phyloP scores from a whole-genome alignment of 2,797 vertebrate genomes.

The Syndactyla subalaris region DNA sequence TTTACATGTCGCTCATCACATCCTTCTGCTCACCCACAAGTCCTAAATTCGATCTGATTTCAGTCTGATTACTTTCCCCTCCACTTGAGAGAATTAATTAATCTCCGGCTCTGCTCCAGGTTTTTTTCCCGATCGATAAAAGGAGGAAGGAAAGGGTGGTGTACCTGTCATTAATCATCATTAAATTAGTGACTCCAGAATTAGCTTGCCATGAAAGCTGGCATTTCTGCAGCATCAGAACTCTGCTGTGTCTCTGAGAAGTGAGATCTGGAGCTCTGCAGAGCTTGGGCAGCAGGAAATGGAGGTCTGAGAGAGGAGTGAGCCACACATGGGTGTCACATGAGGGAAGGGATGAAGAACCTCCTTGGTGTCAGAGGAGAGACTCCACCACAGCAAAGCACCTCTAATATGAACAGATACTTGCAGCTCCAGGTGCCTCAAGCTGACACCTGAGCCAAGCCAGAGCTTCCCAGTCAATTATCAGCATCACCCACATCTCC shows the following conservation, averaged over 20 bases:
- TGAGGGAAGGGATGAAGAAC: not conserved
- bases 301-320: not conserved
- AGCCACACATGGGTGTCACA: accelerated
- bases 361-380: not conserved
- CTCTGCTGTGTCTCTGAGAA: not conserved
- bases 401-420: accelerated
- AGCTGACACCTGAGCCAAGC: not conserved
- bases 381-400: not conserved
- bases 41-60: conserved; percentile 61
- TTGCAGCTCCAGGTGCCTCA: not conserved
- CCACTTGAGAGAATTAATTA: conserved; percentile 74
- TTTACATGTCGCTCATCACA: conserved; percentile 52
- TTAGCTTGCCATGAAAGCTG: not conserved
- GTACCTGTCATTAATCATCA: conserved; percentile 61
- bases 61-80: conserved; percentile 73
- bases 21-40: conserved; percentile 32
- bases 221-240: not conserved
- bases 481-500: not conserved
- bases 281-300: not conserved
- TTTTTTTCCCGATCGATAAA: conserved; percentile 61
- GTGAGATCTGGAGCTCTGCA: not conserved
- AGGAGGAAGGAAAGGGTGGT: conserved; percentile 46
- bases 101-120: conserved; percentile 24
- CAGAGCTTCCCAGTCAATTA: not conserved
- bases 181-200: conserved; percentile 12